phyloP scores from a whole-genome alignment of 2,113 vertebrate genomes.

The Lycaon pictus region DNA sequence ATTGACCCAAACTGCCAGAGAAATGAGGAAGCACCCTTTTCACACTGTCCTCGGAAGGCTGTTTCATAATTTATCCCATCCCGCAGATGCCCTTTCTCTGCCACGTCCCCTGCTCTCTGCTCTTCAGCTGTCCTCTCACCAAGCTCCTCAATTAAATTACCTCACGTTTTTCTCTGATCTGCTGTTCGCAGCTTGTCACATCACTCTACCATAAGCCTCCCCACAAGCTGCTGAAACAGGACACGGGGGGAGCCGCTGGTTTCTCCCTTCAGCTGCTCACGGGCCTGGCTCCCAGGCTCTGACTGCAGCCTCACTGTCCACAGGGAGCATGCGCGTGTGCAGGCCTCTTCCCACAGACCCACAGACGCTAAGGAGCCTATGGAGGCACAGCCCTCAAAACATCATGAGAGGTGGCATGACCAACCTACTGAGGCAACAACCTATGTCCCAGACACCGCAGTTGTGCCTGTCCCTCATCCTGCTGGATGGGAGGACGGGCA shows the following conservation, averaged over 20 bases:
- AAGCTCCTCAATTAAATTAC: slow-evolving; percentile 82
- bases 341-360: background rate
- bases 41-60: slow-evolving; percentile 61
- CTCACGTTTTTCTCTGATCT: slow-evolving; percentile 79
- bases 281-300: no score
- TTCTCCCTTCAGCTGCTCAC: background rate
- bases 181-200: slow-evolving; percentile 77
- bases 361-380: background rate
- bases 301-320: background rate
- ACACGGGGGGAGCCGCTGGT: background rate
- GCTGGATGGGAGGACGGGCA: background rate
- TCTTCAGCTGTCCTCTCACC: slow-evolving; percentile 73
- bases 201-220: slow-evolving; percentile 73
- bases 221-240: slow-evolving; percentile 73
- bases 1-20: slow-evolving; percentile 81
- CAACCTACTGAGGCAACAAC: background rate
- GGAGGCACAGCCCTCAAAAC: background rate
- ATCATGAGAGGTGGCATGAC: background rate
- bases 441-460: background rate
- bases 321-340: background rate
- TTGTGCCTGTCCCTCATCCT: background rate
- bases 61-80: slow-evolving; percentile 70
- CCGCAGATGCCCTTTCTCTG: slow-evolving; percentile 76
- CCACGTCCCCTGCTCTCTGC: slow-evolving; percentile 50
- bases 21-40: slow-evolving; percentile 75